Percentiles rank a stretch among this genome's conserved stretches.
phyloP scores from a whole-genome alignment of 2,888 invertebrate genomes.

The Dugesia japonica region DNA sequence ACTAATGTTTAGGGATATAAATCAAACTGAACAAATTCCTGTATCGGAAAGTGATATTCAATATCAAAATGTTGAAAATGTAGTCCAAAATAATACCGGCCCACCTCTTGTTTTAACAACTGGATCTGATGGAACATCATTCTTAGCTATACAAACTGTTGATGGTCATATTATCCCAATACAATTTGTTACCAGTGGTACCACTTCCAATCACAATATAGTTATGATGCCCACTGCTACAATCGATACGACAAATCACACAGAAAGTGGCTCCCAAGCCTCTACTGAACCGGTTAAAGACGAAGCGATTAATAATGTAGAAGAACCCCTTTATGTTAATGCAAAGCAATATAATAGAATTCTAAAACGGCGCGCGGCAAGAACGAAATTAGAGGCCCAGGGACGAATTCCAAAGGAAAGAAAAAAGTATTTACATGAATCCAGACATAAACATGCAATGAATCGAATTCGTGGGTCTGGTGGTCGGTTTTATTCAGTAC shows the following conservation, averaged over 20 bases:
- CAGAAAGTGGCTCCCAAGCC: not conserved
- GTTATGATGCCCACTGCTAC: not conserved
- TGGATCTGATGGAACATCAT: not conserved
- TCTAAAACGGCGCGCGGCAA: constrained; percentile 73
- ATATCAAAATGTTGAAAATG: constrained; percentile 16
- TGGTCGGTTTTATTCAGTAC: constrained; percentile 58
- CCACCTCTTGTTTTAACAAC: constrained; percentile 5
- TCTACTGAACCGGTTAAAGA: not conserved
- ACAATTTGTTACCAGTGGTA: not conserved
- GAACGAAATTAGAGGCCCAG: constrained; percentile 79
- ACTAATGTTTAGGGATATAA: not conserved
- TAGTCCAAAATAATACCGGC: not conserved
- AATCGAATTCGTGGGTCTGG: constrained; percentile 87
- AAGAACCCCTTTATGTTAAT: constrained; percentile 90
- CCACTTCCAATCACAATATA: not conserved
- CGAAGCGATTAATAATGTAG: constrained; percentile 45
- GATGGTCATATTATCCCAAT: constrained; percentile 20
- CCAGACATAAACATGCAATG: constrained; percentile 87
- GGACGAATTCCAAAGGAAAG: constrained; percentile 90
- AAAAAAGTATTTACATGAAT: constrained; percentile 93
- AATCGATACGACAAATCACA: not conserved
- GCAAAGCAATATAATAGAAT: constrained; percentile 92
- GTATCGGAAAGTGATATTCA: not conserved
- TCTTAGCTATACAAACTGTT: not conserved
- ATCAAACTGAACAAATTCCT: not conserved